Base-by-base conservation (phyloP, 1,140 invertebrate species). In the Panonychus citri region DNA sequence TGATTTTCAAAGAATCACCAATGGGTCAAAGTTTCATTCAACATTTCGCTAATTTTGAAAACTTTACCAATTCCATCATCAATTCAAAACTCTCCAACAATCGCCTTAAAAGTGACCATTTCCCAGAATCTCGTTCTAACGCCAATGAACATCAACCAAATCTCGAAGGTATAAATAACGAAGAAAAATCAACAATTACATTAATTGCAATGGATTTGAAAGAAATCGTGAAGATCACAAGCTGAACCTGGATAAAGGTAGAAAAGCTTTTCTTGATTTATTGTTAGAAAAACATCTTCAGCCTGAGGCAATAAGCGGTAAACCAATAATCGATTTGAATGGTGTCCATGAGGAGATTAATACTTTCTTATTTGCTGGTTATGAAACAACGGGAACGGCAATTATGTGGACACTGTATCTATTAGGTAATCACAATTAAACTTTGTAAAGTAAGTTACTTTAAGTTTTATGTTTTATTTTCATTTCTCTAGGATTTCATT, bases 331-430 rank as follows among this genome's bases (percentile, higher is more conserved):
- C 13, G 66, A 70, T 7, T 67, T 83, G 13, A 72, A 76, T 51
- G 77, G 81, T 63, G 81, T 86, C 46, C 71, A 79, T 50, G 82
- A 85, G 66, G 83, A 86, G 72, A 82, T 85, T 19, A 82, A 85
- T 63, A 86, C 83, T 5, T 86, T 87, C 62, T 84, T 77, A 73
- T 77, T 77, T 68, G 75, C 75, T 49, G 61, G 64, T 15, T 63
- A 65, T 52, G 64, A 65, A 53, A 65, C 64, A 12, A 65, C 64
- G 2, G 54, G 62, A 15, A 59, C 58, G 19, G 57, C 62, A 13
- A 26, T 55, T 60, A 64, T 62, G 48, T 65, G 37, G 65, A 67
- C 63, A 2, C 52, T 71, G n/a, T 69, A 68, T 53, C 60, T 64
- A 24, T 52, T 71, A 5, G 69, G 69, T 3, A 56, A 61, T 30